Base-by-base conservation (phyloP, 2,797 vertebrate genomes). In the Chromis chromis region DNA sequence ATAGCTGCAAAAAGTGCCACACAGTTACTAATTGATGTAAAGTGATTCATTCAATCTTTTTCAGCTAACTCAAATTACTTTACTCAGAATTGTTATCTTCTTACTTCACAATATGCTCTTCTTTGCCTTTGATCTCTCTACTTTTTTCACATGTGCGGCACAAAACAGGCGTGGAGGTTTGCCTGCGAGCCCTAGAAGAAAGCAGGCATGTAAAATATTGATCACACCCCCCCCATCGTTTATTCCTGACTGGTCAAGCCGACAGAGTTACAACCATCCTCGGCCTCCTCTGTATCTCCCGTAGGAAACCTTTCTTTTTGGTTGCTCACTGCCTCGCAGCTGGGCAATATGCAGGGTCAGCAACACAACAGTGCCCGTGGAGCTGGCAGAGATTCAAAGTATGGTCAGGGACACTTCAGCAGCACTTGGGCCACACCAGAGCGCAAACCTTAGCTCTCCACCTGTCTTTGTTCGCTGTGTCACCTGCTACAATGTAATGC, bases 121-220 rank as follows among this genome's bases (percentile, higher is more conserved):
- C 36, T 67, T 66, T 62, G 31, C 62, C 1, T 49, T 59, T 49
- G 25, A 52, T 21, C 12, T 64, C 22, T 49, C 12, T 49, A 17
- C 11, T 49, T 50, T 65, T 60, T 28, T 75, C 21, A 66, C 17
- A 33, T 52, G 16, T 71, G 59, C 67, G 31, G 44, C 36, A 70
- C 54, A 76, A 27, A 53, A 44, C 36, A 65, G 3, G 57, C 3
- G 33, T 49, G 10, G 2, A 81, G 55, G 57, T 74, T 57, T 70
- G 62, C 58, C 57, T 76, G 58, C 2, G 39, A 73, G 72, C 72
- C 75, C 39, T 46, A 78, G 70, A 50, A 79, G 58, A 77, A 75
- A 81, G 68, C 59, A 60, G 27, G 16, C 9, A 36, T 72, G 80
- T 85, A 27, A 91, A 89, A 85, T 87, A 92, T 90, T 88, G 83